A percentile compares a stretch with the other conserved stretches of the same genome.
Conservation (phyloP, 2,888 invertebrate genomes). For the Sphecodes monilicornis region DNA sequence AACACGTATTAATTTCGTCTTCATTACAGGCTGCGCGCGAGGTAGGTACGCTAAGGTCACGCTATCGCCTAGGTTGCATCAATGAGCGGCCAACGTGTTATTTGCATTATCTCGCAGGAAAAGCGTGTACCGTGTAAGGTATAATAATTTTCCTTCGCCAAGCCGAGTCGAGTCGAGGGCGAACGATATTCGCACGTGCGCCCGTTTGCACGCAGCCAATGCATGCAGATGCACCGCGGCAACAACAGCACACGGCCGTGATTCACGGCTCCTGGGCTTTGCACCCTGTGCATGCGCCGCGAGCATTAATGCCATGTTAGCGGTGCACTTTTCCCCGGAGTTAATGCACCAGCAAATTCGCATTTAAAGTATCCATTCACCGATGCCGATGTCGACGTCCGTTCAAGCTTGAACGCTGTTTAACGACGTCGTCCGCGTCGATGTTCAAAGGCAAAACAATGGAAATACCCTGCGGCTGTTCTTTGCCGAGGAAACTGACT, state of each 20-base stretch:
- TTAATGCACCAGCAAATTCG: slow-evolving; percentile 73
- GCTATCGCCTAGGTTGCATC: slow-evolving; percentile 16
- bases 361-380: slow-evolving; percentile 70
- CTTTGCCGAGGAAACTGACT: not conserved
- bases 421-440: slow-evolving; percentile 60
- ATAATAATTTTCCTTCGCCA: slow-evolving; percentile 21
- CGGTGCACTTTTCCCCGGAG: slow-evolving; percentile 65
- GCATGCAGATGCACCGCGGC: slow-evolving; percentile 24
- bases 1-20: slow-evolving; percentile 16
- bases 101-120: slow-evolving; percentile 29
- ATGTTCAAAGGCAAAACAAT: slow-evolving; percentile 11
- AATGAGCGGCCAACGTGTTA: slow-evolving; percentile 28
- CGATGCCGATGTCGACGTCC: slow-evolving; percentile 39
- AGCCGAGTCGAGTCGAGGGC: not conserved
- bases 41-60: not conserved
- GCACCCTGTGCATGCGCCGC: slow-evolving; percentile 55
- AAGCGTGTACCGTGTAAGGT: slow-evolving; percentile 7
- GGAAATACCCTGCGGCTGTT: not conserved
- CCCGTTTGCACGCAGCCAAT: slow-evolving; percentile 23
- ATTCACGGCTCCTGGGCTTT: slow-evolving; percentile 65
- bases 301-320: slow-evolving; percentile 70
- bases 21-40: slow-evolving; percentile 3
- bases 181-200: slow-evolving; percentile 17
- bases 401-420: slow-evolving; percentile 58
- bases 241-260: slow-evolving; percentile 48